Base-by-base conservation (phyloP, 2,113 vertebrate genomes). In the Corythoichthys haematopterus region DNA sequence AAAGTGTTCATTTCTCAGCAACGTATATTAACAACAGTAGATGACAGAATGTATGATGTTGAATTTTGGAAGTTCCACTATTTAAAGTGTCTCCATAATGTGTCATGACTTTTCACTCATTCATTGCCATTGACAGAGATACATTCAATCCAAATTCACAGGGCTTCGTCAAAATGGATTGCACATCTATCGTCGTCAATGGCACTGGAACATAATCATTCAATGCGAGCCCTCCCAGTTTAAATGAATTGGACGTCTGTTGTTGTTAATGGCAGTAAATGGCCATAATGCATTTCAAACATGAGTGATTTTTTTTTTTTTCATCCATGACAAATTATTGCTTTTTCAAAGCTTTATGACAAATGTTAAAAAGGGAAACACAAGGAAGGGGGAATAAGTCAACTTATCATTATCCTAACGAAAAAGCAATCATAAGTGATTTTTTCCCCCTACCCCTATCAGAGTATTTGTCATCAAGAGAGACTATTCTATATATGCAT, bases 381-480 rank as follows among this genome's bases (percentile, higher is more conserved):
- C 70, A 45, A 64, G 73, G 71, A 78, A 16, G 15, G 46, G 46
- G 51, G 75, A 62, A 80, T 75, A 67, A 51, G 66, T 80, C 66
- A 79, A 2, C 20, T 55, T 59, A 71, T 76, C 74, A 66, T 74
- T 64, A 76, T 73, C 74, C 79, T 76, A 66, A 77, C 55, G 59
- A 79, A 68, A 76, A 83, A 43, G 77, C 13, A 76, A 77, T 81
- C 70, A 74, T 75, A 46, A 79, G 60, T 13, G 9, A 43, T 43
- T 20, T 45, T n/a, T 40, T 40, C 11, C 40, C 78, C 20, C 20
- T 28, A 63, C 4, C 0, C 78, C 74, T 80, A 51, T 51, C 79
- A 80, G 78, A 84, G 74, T 60, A 48, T 65, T 67, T 76, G 64
- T 76, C 79, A 81, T 71, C 68, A 83, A 84, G 71, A 35, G 81